Conservation (phyloP, 2,797 vertebrate genomes). For the Lepidocolaptes lacrymiger region DNA sequence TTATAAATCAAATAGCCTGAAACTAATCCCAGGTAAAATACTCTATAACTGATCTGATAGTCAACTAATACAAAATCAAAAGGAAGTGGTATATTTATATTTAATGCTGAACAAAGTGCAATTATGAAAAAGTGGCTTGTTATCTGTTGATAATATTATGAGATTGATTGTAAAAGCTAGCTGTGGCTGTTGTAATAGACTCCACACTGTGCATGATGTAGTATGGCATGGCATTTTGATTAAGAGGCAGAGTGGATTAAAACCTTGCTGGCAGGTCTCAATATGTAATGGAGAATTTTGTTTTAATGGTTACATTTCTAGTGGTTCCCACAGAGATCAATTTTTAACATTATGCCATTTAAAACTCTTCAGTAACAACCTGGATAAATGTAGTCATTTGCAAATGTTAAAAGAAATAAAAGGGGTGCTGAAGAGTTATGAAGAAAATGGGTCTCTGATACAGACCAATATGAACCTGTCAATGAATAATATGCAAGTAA, state of each 20-base stretch:
- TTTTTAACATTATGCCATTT: background rate
- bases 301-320: background rate
- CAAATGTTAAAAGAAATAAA: background rate
- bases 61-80: background rate
- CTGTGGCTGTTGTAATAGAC: background rate
- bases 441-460: background rate
- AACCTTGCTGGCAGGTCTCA: background rate
- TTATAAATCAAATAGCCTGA: background rate
- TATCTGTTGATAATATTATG: background rate
- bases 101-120: background rate
- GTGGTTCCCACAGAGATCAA: background rate
- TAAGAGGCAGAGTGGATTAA: constrained; percentile 20
- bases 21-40: background rate
- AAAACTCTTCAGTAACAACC: background rate
- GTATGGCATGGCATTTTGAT: background rate
- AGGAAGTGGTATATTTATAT: background rate
- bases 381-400: background rate
- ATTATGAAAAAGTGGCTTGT: background rate
- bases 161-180: background rate
- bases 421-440: background rate
- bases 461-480: background rate
- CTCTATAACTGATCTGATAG: background rate
- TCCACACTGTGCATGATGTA: background rate
- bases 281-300: background rate
- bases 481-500: background rate